phyloP scores from a whole-genome alignment of 2,888 invertebrate genomes.

The Metallyticus violacea region DNA sequence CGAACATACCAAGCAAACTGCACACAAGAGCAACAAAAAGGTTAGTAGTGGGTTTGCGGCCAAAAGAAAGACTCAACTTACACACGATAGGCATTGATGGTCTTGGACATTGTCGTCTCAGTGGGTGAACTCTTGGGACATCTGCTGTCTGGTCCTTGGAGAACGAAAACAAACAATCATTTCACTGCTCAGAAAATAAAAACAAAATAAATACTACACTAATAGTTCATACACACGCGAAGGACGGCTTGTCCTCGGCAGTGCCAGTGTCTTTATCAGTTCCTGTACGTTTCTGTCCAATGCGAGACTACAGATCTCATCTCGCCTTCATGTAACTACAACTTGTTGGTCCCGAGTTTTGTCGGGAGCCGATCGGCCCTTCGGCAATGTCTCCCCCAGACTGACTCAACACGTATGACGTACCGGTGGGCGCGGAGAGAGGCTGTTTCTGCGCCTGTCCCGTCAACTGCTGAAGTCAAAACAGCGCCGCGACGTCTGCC shows the following conservation, averaged over 20 bases:
- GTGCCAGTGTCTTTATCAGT: not conserved
- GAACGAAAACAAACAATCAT: not conserved
- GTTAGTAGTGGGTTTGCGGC: not conserved
- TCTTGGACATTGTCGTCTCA: conserved; percentile 70
- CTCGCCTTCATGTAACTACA: not conserved
- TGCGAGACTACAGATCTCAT: too few relatives aligned
- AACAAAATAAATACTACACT: not conserved
- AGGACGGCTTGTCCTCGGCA: too few relatives aligned
- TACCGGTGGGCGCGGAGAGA: not conserved
- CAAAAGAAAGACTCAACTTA: conserved; percentile 55
- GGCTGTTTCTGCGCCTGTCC: not conserved
- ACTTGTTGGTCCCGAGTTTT: not conserved
- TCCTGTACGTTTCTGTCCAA: not conserved
- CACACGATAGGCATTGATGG: conserved; percentile 87
- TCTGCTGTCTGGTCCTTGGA: not conserved
- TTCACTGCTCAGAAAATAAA: not conserved
- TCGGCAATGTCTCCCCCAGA: not conserved
- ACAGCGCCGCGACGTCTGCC: not conserved
- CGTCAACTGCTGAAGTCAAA: not conserved
- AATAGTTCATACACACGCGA: not conserved
- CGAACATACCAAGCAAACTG: not conserved
- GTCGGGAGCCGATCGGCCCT: not conserved
- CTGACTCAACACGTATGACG: not conserved
- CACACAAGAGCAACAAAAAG: not conserved
- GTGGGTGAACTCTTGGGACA: not conserved